Base-by-base conservation (phyloP, 92 coral and sea anemone genomes). In the Epizoanthus rinbou region DNA sequence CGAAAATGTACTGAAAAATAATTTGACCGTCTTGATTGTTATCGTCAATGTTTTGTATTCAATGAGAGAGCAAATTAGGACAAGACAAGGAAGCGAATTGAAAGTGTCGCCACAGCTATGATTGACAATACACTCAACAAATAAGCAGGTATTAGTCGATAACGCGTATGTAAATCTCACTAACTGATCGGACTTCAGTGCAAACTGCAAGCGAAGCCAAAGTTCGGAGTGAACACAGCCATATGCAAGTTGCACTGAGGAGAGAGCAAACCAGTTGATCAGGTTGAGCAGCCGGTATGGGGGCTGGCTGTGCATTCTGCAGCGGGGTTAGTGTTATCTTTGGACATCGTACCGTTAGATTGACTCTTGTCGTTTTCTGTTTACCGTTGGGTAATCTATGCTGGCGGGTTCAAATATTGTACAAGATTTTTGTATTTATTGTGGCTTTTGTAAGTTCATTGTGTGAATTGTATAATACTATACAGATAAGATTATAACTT, bases 251-350 rank as follows among this genome's bases (percentile, higher is more conserved):
- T 50, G 54, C 15, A 2, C 31, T 28, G 31, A 9, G 54, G 54
- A 47, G 54, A 47, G 54, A 47, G 14, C 54, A 7, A 47, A 8
- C 13, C 54, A 47, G 58, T 7, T 23, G 41, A 71, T 0, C 21
- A 7, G 54, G 14, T 35, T 5, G 53, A 17, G 74, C 6, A 39
- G 74, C 11, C 24, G 39, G 23, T 25, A 71, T 71, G 76, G 76
- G 76, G 17, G 76, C 57, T 45, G 57, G 76, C 57, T 71, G 76
- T 45, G 76, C 76, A 6, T 71, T 71, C 54, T 71, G 76, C 17
- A 41, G 76, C 50, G 76, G 76, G 76, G 76, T 71, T 28, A 71
- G 76, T 21, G 56, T 11, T 70, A 41, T 71, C n/a, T n/a, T 71
- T 54, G 58, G 10, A 14, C 47, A 16, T 41, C 31, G 6, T 15